phyloP scores from a whole-genome alignment of 2,113 vertebrate genomes.

The Coryphaenoides rupestris region DNA sequence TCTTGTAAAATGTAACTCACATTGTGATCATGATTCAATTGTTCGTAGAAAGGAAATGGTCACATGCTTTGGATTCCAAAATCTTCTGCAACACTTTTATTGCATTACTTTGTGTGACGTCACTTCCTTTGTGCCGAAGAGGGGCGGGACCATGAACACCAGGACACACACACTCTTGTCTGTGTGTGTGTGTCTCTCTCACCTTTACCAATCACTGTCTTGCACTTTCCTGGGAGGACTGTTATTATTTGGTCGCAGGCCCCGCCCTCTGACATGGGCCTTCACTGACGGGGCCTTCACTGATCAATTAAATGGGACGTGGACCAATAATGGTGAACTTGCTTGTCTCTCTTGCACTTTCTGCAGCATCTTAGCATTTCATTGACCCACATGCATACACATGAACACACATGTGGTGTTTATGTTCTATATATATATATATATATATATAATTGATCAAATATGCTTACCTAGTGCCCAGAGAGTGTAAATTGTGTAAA shows the following conservation, averaged over 20 bases:
- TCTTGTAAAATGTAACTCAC: no score
- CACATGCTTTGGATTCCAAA: no score
- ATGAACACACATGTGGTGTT: background rate
- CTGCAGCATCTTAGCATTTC: background rate
- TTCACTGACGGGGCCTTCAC: constrained; percentile 20
- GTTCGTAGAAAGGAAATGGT: no score
- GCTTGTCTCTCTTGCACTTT: background rate
- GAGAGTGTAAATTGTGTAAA: no score
- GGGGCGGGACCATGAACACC: no score
- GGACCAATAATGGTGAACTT: constrained; percentile 1
- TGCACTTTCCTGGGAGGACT: constrained; percentile 63
- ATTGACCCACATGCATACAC: background rate
- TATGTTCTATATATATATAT: background rate
- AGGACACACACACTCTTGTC: background rate
- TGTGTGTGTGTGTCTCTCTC: background rate
- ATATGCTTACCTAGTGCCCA: background rate
- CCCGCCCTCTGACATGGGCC: background rate
- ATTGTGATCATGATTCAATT: no score
- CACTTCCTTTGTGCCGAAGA: no score
- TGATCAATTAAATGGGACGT: constrained; percentile 30
- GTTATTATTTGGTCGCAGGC: constrained; percentile 9
- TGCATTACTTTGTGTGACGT: no score
- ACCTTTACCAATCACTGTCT: constrained; percentile 10
- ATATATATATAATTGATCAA: background rate
- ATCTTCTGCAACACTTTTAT: no score